A percentile compares a stretch with the other conserved stretches of the same genome.
Evolutionary conservation across 2,888 invertebrate species (phyloP).

Genomic region (Diogma glabrata): DNA sequence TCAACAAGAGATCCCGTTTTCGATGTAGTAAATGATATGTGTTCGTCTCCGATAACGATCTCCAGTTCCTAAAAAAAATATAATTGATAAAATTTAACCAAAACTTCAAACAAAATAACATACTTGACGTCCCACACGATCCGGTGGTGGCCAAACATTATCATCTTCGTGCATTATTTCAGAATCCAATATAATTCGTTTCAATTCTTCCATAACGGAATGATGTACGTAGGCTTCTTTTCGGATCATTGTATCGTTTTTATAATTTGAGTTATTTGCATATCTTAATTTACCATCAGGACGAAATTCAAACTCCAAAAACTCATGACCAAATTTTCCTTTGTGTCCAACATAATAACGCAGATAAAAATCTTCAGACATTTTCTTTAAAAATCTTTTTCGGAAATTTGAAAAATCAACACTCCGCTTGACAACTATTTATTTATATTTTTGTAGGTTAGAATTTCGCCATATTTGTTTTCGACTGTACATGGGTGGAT

Average conservation of each 20-base stretch:
- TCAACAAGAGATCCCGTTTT: slow-evolving; percentile 98
- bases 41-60: slow-evolving; percentile 98
- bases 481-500: too few relatives aligned
- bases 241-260: slow-evolving; percentile 99
- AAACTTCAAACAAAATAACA: slow-evolving; percentile 11
- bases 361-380: slow-evolving; percentile 65
- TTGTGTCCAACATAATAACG: slow-evolving; percentile 99
- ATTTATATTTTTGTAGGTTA: too few relatives aligned
- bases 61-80: slow-evolving; percentile 68
- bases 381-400: too few relatives aligned
- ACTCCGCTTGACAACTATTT: too few relatives aligned
- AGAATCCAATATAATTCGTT: slow-evolving; percentile 91
- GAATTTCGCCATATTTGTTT: too few relatives aligned
- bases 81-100: neutral
- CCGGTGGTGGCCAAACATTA: slow-evolving; percentile 77
- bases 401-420: too few relatives aligned
- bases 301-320: slow-evolving; percentile 97
- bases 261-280: slow-evolving; percentile 99
- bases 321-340: slow-evolving; percentile 99
- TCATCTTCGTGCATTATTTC: slow-evolving; percentile 94
- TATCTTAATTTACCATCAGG: slow-evolving; percentile 97
- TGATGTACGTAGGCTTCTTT: slow-evolving; percentile 96
- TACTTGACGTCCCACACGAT: slow-evolving; percentile 70
- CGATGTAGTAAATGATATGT: slow-evolving; percentile 98
- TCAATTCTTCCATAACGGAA: slow-evolving; percentile 95